Evolutionary conservation across 1,140 invertebrate species (phyloP).

Genomic region (Mya arenaria): DNA sequence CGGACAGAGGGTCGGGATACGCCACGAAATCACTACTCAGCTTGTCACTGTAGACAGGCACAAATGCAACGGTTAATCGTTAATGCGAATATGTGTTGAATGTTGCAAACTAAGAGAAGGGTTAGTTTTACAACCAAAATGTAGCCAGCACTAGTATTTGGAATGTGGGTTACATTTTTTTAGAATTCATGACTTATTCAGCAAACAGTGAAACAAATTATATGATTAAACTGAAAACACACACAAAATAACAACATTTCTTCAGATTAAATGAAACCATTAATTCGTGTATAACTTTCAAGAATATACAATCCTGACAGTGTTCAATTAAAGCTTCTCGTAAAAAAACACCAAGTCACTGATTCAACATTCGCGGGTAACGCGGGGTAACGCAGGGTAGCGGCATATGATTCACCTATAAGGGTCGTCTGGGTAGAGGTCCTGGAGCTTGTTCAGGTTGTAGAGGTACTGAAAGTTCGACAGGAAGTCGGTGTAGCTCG

Average conservation of each 20-base stretch:
- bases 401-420: neutral
- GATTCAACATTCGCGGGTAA: neutral
- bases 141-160: too few species aligned
- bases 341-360: neutral
- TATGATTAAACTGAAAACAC: too few species aligned
- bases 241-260: too few species aligned
- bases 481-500: constrained; percentile 20
- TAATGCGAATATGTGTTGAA: too few species aligned
- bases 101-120: too few species aligned
- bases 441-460: constrained; percentile 30
- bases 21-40: constrained; percentile 26
- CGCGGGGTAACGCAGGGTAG: neutral
- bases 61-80: too few species aligned
- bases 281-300: neutral
- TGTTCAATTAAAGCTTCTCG: neutral
- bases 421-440: neutral
- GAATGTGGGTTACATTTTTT: too few species aligned
- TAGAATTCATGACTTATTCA: too few species aligned
- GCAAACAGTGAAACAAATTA: too few species aligned
- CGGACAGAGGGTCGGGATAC: constrained; percentile 31
- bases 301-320: neutral
- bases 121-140: too few species aligned
- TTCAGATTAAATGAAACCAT: too few species aligned
- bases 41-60: constrained; percentile 19
- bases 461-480: constrained; percentile 41